phyloP scores from a whole-genome alignment of 2,113 vertebrate genomes.

The Notiomystis cincta region DNA sequence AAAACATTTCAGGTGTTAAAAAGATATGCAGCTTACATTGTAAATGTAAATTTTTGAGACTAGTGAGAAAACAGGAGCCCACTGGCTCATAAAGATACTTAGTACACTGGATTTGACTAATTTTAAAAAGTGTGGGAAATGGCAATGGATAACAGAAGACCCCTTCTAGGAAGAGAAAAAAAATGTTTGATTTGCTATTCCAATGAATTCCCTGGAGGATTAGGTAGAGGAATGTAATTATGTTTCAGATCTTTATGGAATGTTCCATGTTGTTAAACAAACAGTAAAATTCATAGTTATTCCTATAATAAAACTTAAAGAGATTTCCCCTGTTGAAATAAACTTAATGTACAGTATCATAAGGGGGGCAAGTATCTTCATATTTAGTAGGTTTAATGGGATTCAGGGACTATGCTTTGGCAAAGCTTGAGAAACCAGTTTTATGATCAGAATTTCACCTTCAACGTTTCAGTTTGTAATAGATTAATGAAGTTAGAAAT shows the following conservation, averaged over 20 bases:
- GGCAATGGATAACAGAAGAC: background rate
- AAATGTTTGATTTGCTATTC: background rate
- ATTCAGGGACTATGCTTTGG: background rate
- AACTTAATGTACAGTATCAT: conserved; percentile 21
- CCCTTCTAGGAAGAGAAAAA: background rate
- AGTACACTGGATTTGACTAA: background rate
- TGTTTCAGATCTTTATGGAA: conserved; percentile 15
- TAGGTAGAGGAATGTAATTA: background rate
- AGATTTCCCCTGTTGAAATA: conserved; percentile 4
- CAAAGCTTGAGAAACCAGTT: background rate
- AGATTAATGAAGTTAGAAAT: conserved; percentile 2
- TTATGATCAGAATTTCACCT: background rate
- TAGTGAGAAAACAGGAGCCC: background rate
- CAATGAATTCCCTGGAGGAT: background rate
- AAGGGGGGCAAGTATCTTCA: background rate
- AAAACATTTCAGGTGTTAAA: background rate
- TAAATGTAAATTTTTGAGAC: background rate
- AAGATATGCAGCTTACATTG: background rate
- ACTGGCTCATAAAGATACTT: background rate
- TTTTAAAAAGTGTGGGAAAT: background rate
- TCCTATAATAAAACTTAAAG: conserved; percentile 9
- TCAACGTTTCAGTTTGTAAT: background rate
- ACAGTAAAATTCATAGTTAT: conserved; percentile 41
- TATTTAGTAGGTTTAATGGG: background rate
- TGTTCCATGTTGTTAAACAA: conserved; percentile 50